Conservation (phyloP, 1,140 invertebrate species). For the Tachypleus tridentatus region DNA sequence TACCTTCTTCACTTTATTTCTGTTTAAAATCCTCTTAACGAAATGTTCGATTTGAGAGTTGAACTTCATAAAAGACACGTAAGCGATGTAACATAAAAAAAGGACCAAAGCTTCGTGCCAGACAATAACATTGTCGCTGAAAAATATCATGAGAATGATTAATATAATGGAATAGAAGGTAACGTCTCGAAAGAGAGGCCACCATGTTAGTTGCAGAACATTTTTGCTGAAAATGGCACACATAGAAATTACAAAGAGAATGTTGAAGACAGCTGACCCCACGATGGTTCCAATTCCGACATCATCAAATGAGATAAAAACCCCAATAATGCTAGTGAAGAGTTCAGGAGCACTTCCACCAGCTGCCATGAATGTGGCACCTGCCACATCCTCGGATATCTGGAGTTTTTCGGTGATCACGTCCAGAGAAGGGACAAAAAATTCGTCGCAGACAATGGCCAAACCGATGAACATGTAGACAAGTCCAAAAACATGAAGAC, state of each 20-base stretch:
- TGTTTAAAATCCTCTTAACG: conserved; percentile 73
- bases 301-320: conserved; percentile 90
- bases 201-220: conserved; percentile 75
- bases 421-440: conserved; percentile 83
- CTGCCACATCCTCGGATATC: conserved; percentile 80
- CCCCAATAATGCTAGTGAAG: conserved; percentile 82
- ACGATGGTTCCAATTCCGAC: conserved; percentile 58
- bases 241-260: conserved; percentile 88
- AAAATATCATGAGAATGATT: conserved; percentile 81
- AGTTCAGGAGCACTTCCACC: conserved; percentile 81
- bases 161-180: conserved; percentile 88
- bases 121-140: conserved; percentile 76
- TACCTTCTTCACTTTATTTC: conserved; percentile 82
- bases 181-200: conserved; percentile 90
- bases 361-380: conserved; percentile 87
- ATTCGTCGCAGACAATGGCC: conserved; percentile 85
- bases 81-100: conserved; percentile 68
- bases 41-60: conserved; percentile 57
- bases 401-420: conserved; percentile 86
- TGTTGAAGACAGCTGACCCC: conserved; percentile 88
- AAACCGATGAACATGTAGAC: conserved; percentile 90
- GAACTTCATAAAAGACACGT: conserved; percentile 87
- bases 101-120: conserved; percentile 84
- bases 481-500: conserved; percentile 75
- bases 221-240: conserved; percentile 83